A percentile compares a stretch with the other conserved stretches of the same genome.
Conservation (phyloP, 2,113 vertebrate species). For the Hylia prasina region DNA sequence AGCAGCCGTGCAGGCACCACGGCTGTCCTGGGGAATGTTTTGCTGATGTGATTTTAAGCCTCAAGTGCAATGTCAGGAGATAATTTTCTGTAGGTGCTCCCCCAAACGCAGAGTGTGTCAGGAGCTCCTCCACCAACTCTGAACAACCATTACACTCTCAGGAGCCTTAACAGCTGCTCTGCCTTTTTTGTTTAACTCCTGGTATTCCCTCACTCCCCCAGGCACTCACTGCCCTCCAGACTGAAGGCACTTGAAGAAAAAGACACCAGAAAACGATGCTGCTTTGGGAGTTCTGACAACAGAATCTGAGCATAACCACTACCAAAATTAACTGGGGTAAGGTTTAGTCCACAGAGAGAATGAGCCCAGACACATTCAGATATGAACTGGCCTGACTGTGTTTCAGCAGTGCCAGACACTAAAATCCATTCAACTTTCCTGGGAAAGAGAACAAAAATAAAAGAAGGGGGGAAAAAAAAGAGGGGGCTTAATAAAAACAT, state of each 20-base stretch:
- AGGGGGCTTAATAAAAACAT: not conserved
- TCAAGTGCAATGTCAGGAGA: accelerated
- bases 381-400: not conserved
- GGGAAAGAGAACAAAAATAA: not conserved
- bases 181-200: not conserved
- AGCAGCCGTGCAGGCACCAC: not conserved
- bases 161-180: not conserved
- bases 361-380: not conserved
- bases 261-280: not conserved
- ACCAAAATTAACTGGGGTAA: not conserved
- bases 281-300: not conserved
- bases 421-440: not conserved
- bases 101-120: accelerated
- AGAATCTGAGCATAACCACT: not conserved
- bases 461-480: accelerated
- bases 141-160: not conserved
- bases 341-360: not conserved
- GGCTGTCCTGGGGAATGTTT: not conserved
- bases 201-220: not conserved
- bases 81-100: not conserved
- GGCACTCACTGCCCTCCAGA: not conserved
- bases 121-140: not conserved
- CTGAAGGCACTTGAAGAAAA: not conserved
- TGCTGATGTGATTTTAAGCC: not conserved
- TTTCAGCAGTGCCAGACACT: not conserved